Conservation (phyloP, 1,140 invertebrate species). For the Drosophila insularis region DNA sequence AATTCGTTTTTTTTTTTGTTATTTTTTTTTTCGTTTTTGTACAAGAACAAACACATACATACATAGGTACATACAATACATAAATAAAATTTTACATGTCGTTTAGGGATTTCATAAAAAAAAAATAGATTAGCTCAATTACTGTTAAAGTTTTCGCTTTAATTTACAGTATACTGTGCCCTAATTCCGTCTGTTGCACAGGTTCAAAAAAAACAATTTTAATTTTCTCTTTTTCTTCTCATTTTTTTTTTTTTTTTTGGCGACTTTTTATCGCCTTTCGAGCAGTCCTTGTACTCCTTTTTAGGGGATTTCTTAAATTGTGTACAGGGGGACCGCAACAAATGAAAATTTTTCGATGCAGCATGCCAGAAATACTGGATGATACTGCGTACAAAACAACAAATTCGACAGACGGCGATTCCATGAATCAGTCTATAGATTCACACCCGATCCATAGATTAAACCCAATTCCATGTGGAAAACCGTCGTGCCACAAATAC, state of each 20-base stretch:
- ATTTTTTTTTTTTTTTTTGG: constrained; percentile 15
- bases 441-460: not conserved
- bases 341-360: constrained; percentile 71
- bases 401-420: constrained; percentile 63
- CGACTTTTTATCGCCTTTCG: constrained; percentile 31
- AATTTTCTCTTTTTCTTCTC: not conserved
- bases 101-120: constrained; percentile 36
- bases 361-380: constrained; percentile 25
- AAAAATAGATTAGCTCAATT: constrained; percentile 30
- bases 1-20: constrained; percentile 29
- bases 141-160: constrained; percentile 33
- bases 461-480: not conserved
- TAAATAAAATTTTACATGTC: constrained; percentile 54
- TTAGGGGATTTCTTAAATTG: not conserved
- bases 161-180: constrained; percentile 48
- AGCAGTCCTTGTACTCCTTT: constrained; percentile 39
- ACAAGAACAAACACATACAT: constrained; percentile 68
- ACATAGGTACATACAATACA: constrained; percentile 50
- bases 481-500: constrained; percentile 66
- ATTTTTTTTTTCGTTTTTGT: constrained; percentile 50
- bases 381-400: constrained; percentile 67
- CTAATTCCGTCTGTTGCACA: constrained; percentile 29
- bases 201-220: constrained; percentile 67
- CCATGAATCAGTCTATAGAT: not conserved
- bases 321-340: constrained; percentile 59